Evolutionary conservation across 2,797 vertebrate genomes (phyloP), one percentile per base, ranked within the genome.

Genomic region (Miichthys miiuy): DNA sequence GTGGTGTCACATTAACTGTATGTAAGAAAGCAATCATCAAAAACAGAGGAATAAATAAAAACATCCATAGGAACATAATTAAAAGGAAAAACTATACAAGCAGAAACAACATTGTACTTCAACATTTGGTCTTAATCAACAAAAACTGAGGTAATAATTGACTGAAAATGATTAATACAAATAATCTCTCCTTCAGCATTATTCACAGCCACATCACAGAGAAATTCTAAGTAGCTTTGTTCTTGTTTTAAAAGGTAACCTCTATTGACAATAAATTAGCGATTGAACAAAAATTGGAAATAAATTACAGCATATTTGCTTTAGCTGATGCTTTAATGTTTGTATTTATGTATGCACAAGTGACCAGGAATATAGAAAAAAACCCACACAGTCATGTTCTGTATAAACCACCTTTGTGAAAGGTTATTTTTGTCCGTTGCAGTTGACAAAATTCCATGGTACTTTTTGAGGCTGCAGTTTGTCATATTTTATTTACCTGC

Each of bases 81-180:
- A 47, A 66, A 25, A 25, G 27, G 3, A 27, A 25, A 72, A 80
- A 61, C 7, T 47, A 74, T 30, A 74, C 75, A 84, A 21, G 50
- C 51, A 65, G 68, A 77, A 51, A 54, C 23, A 72, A 76, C 55
- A 63, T 63, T 62, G 50, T 47, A 80, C 14, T 86, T 86, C 27
- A 82, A 82, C 54, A 88, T 88, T 91, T 92, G 89, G 88, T 93
- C 88, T 79, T 62, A 47, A 75, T 81, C 16, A 76, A 75, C 41
- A 82, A 60, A 71, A 80, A 84, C 0, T 80, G 85, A 88, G 77
- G 80, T 79, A 38, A 86, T 79, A 81, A 66, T 4, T 21, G n/a
- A 76, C n/a, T 68, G 47, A 77, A 85, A 80, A 7, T 44, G 12
- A 52, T 68, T 23, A 44, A 68, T 65, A 75, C 79, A 87, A 79